Evolutionary conservation across 2,797 vertebrate genomes (phyloP).

Genomic region (Pitangus sulphuratus): DNA sequence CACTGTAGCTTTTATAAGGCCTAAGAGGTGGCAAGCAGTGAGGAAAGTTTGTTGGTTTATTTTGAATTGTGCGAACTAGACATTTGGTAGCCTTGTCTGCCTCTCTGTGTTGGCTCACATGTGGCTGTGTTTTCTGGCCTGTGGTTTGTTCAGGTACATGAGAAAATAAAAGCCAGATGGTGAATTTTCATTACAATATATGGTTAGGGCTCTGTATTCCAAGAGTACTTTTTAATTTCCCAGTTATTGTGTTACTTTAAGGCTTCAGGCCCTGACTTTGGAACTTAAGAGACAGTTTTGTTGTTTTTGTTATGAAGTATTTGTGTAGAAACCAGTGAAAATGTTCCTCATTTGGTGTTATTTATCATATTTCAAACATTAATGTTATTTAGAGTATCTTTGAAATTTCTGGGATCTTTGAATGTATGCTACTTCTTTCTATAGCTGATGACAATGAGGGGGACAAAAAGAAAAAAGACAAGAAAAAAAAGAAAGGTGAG

Average conservation of each 20-base stretch:
- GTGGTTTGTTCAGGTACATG: neutral
- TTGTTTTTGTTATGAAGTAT: neutral
- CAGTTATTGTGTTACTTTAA: neutral
- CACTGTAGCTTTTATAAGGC: neutral
- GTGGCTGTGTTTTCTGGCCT: neutral
- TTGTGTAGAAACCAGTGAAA: neutral
- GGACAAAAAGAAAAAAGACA: constrained; percentile 94
- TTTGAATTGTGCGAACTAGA: neutral
- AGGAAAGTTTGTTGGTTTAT: neutral
- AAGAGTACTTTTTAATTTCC: neutral
- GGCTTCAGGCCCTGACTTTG: neutral
- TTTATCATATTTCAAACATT: neutral
- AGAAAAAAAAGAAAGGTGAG: constrained; percentile 93
- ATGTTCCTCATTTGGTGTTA: neutral
- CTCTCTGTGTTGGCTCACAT: neutral
- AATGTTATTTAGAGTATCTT: neutral
- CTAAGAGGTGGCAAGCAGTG: neutral
- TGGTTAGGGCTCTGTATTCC: neutral
- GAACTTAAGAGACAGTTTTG: neutral
- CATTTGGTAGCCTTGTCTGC: neutral
- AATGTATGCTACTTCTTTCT: neutral
- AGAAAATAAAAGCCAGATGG: neutral
- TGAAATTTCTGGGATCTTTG: neutral
- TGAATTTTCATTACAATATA: neutral
- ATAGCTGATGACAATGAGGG: constrained; percentile 86